Evolutionary conservation across 2,888 invertebrate species (phyloP).

Genomic region (Aleiodes alternator): DNA sequence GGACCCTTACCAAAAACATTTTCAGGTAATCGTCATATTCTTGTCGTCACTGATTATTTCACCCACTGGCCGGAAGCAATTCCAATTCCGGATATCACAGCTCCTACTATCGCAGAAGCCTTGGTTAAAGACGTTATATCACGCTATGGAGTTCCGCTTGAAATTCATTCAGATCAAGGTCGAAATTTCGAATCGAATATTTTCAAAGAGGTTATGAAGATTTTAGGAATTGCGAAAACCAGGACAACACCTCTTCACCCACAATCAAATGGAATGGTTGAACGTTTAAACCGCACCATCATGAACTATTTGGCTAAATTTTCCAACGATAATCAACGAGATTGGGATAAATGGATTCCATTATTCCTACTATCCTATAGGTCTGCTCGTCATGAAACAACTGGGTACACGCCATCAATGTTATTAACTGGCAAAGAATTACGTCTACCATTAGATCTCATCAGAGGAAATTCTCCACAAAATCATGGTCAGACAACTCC

Average conservation of each 20-base stretch:
- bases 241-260: slow-evolving; percentile 54
- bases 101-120: slow-evolving; percentile 60
- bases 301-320: slow-evolving; percentile 48
- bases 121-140: slow-evolving; percentile 55
- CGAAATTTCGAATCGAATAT: slow-evolving; percentile 58
- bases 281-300: slow-evolving; percentile 53
- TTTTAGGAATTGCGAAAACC: slow-evolving; percentile 59
- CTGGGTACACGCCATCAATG: slow-evolving; percentile 4
- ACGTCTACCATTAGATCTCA: neutral
- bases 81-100: slow-evolving; percentile 60
- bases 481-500: neutral
- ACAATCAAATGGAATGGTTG: slow-evolving; percentile 56
- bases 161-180: slow-evolving; percentile 59
- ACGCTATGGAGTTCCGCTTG: slow-evolving; percentile 49
- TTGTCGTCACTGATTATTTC: slow-evolving; percentile 59
- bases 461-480: slow-evolving; percentile 1
- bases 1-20: slow-evolving; percentile 55
- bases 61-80: slow-evolving; percentile 60
- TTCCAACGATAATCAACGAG: slow-evolving; percentile 51
- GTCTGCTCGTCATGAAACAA: slow-evolving; percentile 22
- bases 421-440: neutral
- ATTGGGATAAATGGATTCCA: slow-evolving; percentile 52
- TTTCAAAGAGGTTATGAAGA: slow-evolving; percentile 51
- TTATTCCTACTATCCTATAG: slow-evolving; percentile 37
- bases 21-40: slow-evolving; percentile 56